Base-by-base conservation (phyloP, 2,888 invertebrate genomes). In the Mythimna lalbum region DNA sequence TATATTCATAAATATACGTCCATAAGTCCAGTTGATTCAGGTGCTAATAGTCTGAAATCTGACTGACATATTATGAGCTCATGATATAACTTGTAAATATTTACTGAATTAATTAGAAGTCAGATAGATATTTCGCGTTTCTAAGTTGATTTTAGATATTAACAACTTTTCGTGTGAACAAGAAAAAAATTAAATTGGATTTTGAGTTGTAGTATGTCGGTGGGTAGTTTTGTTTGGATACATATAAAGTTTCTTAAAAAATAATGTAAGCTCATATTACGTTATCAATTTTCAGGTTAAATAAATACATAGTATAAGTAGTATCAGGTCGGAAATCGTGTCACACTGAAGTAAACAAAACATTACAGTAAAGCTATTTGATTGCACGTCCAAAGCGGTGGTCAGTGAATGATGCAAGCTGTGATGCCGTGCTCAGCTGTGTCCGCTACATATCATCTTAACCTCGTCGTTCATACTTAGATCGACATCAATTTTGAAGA, bases 341-440 rank as follows among this genome's bases (percentile, higher is more conserved):
- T 81, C 80, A 86, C 87, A 87, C 83, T 81, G 67, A 82, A 73
- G 43, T 72, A 73, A 76, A 83, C 75, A 65, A 78, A 80, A 85
- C 76, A 84, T 80, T 77, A 64, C 78, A 78, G 69, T 79, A 69
- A 88, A 88, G 86, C 87, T 78, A 81, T 82, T 77, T 82, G 64
- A 82, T 79, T 86, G 88, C 87, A 90, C 88, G 89, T 88, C 78
- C 80, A 88, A 93, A 92, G 92, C 93, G 80, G 88, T 90, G 89
- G 80, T 88, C 80, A 86, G 90, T 90, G 89, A 89, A 89, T 90
- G 90, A 89, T 86, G 87, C 87, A 90, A 91, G 91, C 92, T 84
- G 88, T 86, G 86, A 89, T 89, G 88, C 84, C 85, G 90, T 90
- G 89, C 84, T 76, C 84, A 85, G 87, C 86, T 82, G 86, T 90